Base-by-base conservation (phyloP, 2,113 vertebrate species). In the Apteryx mantelli region DNA sequence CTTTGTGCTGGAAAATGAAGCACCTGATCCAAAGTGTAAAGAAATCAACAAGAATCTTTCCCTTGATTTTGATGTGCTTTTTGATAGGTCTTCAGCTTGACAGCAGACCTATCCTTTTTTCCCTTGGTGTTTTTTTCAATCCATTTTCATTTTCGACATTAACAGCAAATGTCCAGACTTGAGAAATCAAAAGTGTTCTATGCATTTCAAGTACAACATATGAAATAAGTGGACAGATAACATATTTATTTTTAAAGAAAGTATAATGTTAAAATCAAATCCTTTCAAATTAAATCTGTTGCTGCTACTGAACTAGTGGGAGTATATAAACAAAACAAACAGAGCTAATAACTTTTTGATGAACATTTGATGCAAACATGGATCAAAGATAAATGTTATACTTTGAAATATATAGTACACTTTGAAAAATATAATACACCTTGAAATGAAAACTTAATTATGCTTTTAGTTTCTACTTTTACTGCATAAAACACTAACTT, bases 11-110 rank as follows among this genome's bases (percentile, higher is more conserved):
- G 25, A 89, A 89, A 82, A 2, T 40, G 17, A 86, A 55, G 36
- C 3, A 69, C 12, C 2, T 66, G 69, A 58, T 10, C 0, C 0
- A 56, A 20, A 30, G 2, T 32, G 12, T 48, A 12, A 5, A 76
- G 17, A 91, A 85, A 71, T 48, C 12, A 80, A 4, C 1, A 46
- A 38, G 28, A 52, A 4, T 19, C 9, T 36, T 88, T 50, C 20
- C 50, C 15, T 64, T 75, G 13, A 71, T 84, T 84, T 89, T 36
- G 1, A 15, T n/a, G 5, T 34, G 7, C 20, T 61, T 81, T 93
- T 36, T 70, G 4, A 8, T 66, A 80, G 9, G 12, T 24, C 9
- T 82, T 74, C 68, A 64, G 2, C 75, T 81, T 82, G 81, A 64
- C 4, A 81, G 21, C 3, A 91, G 14, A 50, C 8, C 2, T 16